A percentile compares a stretch with the other conserved stretches of the same genome.
These are phyloP conservation scores for Drosophila ananassae DNA, from an alignment of 1,140 invertebrate genomes.

Conservation along the genomic window DNA sequence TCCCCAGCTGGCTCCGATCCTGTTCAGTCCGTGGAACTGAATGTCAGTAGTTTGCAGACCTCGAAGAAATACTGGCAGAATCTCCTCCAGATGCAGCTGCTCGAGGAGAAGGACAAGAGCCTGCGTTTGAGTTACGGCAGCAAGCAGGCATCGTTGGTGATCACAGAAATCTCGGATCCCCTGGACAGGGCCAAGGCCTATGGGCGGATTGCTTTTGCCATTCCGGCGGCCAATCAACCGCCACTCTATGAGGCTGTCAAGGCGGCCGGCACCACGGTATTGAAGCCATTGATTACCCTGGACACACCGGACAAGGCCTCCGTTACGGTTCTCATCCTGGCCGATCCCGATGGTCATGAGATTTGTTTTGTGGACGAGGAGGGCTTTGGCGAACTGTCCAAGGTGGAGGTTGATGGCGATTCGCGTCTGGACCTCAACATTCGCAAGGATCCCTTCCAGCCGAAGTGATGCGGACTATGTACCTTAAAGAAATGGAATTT, in stretches of 20 bases:
- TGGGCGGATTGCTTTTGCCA: constrained; percentile 97
- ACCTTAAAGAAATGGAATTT: constrained; percentile 1
- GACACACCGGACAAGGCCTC: constrained; percentile 98
- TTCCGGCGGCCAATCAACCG: constrained; percentile 90
- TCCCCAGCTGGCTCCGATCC: constrained; percentile 90
- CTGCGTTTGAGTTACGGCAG: constrained; percentile 88
- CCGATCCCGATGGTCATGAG: constrained; percentile 98
- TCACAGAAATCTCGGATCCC: constrained; percentile 87
- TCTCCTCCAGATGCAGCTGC: constrained; percentile 90
- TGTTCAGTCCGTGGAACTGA: constrained; percentile 91
- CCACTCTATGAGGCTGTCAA: constrained; percentile 90
- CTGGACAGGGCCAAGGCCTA: constrained; percentile 96
- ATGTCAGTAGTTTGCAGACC: constrained; percentile 90
- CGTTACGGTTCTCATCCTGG: constrained; percentile 97
- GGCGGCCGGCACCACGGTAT: constrained; percentile 89
- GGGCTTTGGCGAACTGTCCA: constrained; percentile 94
- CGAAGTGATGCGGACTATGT: constrained; percentile 3
- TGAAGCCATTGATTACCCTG: constrained; percentile 94
- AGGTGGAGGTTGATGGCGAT: constrained; percentile 93
- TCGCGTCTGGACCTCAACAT: constrained; percentile 92
- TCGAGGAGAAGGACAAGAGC: constrained; percentile 85
- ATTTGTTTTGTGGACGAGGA: constrained; percentile 99
- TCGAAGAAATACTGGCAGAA: constrained; percentile 94
- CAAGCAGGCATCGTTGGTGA: constrained; percentile 89
- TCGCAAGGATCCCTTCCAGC: constrained; percentile 79